Percentiles rank a stretch among this genome's conserved stretches.
These are phyloP conservation scores for Aurelia aurita DNA, from an alignment of 30 jellyfish, hydroid and myxozoan genomes.

Conservation along the genomic window DNA sequence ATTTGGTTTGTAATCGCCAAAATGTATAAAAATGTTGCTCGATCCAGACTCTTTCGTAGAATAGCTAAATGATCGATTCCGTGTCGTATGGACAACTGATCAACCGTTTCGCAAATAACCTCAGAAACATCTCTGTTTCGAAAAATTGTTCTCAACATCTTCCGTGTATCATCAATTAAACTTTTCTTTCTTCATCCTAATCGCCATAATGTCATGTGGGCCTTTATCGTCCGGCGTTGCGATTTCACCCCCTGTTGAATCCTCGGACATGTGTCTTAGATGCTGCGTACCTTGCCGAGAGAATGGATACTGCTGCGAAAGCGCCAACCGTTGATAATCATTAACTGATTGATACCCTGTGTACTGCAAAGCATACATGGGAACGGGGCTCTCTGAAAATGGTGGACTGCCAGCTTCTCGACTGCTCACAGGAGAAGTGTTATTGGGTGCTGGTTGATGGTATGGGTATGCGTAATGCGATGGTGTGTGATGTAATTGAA, in stretches of 20 bases:
- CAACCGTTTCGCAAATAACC: too few species aligned
- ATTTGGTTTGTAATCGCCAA: too few species aligned
- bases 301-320: constrained; percentile 58
- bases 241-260: constrained; percentile 39
- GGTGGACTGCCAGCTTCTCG: constrained; percentile 62
- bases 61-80: too few species aligned
- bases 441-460: constrained; percentile 23
- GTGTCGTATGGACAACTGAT: too few species aligned
- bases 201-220: constrained; percentile 15
- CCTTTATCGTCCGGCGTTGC: constrained; percentile 39
- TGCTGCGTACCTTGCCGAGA: constrained; percentile 45
- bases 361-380: constrained; percentile 63
- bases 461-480: constrained; percentile 30
- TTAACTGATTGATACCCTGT: constrained; percentile 39
- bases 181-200: constrained; percentile 47
- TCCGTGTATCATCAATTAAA: too few species aligned
- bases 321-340: constrained; percentile 38
- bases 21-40: too few species aligned
- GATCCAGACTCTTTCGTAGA: too few species aligned
- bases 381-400: constrained; percentile 48
- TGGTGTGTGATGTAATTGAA: constrained; percentile 47
- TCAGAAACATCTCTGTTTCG: too few species aligned
- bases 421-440: constrained; percentile 41
- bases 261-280: constrained; percentile 51
- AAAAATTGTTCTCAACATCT: too few species aligned